phyloP scores from a whole-genome alignment of 2,113 vertebrate species.

The Lucifuga dentata region DNA sequence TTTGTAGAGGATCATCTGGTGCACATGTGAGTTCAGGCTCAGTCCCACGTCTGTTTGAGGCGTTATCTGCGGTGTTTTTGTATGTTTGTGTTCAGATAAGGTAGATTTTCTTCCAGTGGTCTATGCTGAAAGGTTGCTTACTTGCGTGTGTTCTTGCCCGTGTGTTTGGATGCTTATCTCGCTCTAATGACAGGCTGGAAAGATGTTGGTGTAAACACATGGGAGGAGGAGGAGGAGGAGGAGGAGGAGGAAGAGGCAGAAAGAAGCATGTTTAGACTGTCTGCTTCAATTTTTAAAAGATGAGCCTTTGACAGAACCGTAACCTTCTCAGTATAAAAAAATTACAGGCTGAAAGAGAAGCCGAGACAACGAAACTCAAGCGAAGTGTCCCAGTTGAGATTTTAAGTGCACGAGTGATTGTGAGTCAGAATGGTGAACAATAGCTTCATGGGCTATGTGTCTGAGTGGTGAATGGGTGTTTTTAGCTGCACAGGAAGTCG shows the following conservation, averaged over 20 bases:
- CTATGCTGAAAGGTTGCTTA: slow-evolving; percentile 4
- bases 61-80: neutral
- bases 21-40: neutral
- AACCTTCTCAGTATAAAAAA: neutral
- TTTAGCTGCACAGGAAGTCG: slow-evolving; percentile 57
- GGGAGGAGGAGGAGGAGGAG: slow-evolving; percentile 13
- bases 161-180: slow-evolving; percentile 53
- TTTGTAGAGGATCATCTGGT: neutral
- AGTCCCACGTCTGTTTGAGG: too few species aligned
- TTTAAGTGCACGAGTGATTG: slow-evolving; percentile 35
- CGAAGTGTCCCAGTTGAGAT: neutral
- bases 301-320: neutral
- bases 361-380: neutral
- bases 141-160: slow-evolving; percentile 5
- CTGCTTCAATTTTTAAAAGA: slow-evolving; percentile 17
- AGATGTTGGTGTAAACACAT: slow-evolving; percentile 51
- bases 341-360: slow-evolving; percentile 8
- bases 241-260: slow-evolving; percentile 4
- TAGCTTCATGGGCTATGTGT: slow-evolving; percentile 45
- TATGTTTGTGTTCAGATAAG: slow-evolving; percentile 25
- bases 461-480: slow-evolving; percentile 63
- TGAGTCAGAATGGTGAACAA: slow-evolving; percentile 54
- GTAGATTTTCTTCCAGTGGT: neutral
- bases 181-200: slow-evolving; percentile 44
- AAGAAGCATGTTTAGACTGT: slow-evolving; percentile 13